Percentiles rank a stretch among this genome's conserved stretches.
phyloP scores from a whole-genome alignment of 2,113 vertebrate species.

The Ictalurus punctatus region DNA sequence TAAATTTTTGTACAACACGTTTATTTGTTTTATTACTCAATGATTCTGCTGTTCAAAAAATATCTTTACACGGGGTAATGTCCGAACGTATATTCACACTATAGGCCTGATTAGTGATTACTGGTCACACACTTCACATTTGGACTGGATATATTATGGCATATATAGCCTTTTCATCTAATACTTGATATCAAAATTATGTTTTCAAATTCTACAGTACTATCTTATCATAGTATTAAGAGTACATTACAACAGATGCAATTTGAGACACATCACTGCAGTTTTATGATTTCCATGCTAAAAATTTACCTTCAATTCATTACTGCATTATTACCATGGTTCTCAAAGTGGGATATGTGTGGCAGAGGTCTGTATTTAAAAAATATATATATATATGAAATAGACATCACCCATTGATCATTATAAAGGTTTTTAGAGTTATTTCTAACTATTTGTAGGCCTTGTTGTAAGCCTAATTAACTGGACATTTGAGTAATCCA shows the following conservation, averaged over 20 bases:
- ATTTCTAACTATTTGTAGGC: neutral
- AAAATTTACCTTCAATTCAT: neutral
- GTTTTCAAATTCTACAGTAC: neutral
- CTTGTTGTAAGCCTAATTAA: neutral
- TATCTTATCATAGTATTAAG: neutral
- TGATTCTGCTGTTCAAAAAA: neutral
- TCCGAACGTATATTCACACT: neutral
- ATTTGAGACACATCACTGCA: neutral
- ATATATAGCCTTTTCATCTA: neutral
- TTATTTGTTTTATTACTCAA: conserved; percentile 2
- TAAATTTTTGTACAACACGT: neutral
- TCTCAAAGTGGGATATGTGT: neutral
- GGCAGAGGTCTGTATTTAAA: too few species aligned
- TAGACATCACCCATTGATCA: neutral
- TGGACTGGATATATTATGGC: neutral
- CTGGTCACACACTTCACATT: neutral
- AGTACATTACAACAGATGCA: neutral
- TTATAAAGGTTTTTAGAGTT: neutral
- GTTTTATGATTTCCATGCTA: neutral
- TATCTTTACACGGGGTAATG: neutral
- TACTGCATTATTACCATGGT: neutral
- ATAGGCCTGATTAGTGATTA: neutral
- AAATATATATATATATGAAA: too few species aligned
- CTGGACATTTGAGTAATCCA: neutral
- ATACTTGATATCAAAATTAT: neutral